These are phyloP conservation scores for Mamestra brassicae DNA, from an alignment of 2,888 invertebrate genomes.

Conservation along the genomic window DNA sequence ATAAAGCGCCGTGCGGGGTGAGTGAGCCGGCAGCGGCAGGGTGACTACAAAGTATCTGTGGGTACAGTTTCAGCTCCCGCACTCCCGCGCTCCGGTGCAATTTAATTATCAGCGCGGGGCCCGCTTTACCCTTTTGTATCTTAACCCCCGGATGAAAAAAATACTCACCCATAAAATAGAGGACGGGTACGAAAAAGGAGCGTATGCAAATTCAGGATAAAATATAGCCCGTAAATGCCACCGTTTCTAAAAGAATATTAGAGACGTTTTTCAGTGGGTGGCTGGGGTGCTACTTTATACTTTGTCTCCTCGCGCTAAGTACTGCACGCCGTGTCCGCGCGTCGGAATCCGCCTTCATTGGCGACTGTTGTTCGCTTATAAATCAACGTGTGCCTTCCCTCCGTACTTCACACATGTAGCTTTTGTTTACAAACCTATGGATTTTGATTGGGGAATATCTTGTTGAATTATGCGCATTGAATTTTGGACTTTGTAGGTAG, in stretches of 20 bases:
- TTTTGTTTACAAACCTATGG: slow-evolving; percentile 24
- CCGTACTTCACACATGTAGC: slow-evolving; percentile 38
- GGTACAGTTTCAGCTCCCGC: slow-evolving; percentile 60
- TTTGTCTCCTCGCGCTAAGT: slow-evolving; percentile 90
- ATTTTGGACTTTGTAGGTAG: neutral
- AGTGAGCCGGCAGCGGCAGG: slow-evolving; percentile 29
- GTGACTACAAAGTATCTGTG: slow-evolving; percentile 54
- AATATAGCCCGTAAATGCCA: slow-evolving; percentile 92
- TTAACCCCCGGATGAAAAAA: slow-evolving; percentile 90
- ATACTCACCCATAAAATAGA: slow-evolving; percentile 91
- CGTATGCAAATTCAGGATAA: slow-evolving; percentile 92
- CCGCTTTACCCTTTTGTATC: slow-evolving; percentile 91
- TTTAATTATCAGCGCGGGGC: slow-evolving; percentile 90
- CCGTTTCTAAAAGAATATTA: slow-evolving; percentile 92
- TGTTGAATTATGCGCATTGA: neutral
- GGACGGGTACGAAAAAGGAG: slow-evolving; percentile 91
- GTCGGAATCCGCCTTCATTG: slow-evolving; percentile 87
- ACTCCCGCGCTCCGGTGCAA: slow-evolving; percentile 83
- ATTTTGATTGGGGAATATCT: neutral
- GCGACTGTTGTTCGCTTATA: slow-evolving; percentile 88
- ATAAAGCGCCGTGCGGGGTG: slow-evolving; percentile 59
- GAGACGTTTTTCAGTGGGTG: slow-evolving; percentile 92
- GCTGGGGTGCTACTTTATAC: slow-evolving; percentile 89
- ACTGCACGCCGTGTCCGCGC: slow-evolving; percentile 88
- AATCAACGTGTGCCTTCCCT: slow-evolving; percentile 77